These are phyloP conservation scores for Catharus minimus DNA, from an alignment of 2,113 vertebrate species.

Conservation along the genomic window DNA sequence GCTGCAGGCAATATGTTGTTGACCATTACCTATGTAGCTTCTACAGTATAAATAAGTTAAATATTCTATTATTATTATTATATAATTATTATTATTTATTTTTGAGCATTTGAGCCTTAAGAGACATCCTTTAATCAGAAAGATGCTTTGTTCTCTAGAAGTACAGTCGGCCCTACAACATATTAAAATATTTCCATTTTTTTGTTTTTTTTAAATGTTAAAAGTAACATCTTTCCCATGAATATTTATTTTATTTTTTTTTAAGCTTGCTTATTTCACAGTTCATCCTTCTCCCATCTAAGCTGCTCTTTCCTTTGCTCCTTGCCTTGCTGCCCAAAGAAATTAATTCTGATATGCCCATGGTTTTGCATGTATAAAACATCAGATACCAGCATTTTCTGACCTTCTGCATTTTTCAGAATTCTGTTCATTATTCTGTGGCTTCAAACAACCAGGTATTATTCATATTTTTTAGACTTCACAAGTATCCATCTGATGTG, in stretches of 20 bases:
- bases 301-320: neutral
- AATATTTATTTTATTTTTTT: neutral
- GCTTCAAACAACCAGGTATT: neutral
- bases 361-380: conserved; percentile 21
- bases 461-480: neutral
- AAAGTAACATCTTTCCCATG: neutral
- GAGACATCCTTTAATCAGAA: neutral
- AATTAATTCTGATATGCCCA: neutral
- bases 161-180: neutral
- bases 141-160: neutral
- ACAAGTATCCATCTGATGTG: neutral
- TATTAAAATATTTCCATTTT: neutral
- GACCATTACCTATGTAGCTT: neutral
- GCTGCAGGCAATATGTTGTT: neutral
- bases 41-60: neutral
- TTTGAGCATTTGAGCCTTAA: neutral
- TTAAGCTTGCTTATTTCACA: neutral
- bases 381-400: conserved; percentile 2
- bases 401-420: conserved; percentile 22
- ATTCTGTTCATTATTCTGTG: neutral
- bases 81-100: neutral
- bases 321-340: neutral
- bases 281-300: neutral
- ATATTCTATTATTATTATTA: neutral
- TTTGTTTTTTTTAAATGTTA: neutral